Evolutionary conservation across 2,113 vertebrate species (phyloP), one percentile per base, ranked within the genome.

Genomic region (Trematocara macrostoma): DNA sequence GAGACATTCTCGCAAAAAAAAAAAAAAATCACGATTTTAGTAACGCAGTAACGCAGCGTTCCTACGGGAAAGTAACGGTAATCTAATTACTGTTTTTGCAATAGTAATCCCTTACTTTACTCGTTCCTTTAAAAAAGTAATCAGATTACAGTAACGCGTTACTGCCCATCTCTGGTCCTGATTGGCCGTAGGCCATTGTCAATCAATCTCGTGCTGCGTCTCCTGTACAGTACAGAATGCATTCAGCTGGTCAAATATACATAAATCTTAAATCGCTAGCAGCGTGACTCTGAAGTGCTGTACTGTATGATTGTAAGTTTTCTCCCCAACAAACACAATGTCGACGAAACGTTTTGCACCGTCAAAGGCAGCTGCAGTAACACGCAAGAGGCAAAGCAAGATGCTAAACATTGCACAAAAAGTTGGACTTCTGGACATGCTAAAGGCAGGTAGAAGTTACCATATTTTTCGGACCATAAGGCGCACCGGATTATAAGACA

Each of bases 331-430:
- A 59, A 59, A 59, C 56, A 29, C 26, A 59, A 31, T 59, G 56
- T 31, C 8, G 0, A 59, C 3, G 0, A 59, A 31, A 31, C 26
- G 2, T 6, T 59, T 31, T 59, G 14, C 14, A 31, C 26, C 14
- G 1, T 59, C 56, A 59, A 31, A 4, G 8, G 29, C 29, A 2
- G 3, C 56, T 31, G 56, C 9, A 6, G 56, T 31, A 59, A 8
- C 56, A 6, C 56, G 8, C 56, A 10, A 52, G n/a, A 52, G 1
- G 4, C 35, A 38, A 4, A 38, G 35, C 9, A 38, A 38, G 35
- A 38, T 10, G 51, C 26, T 31, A 59, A 59, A 6, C 26, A 57
- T 57, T 31, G 26, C 56, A 57, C 14, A 31, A 31, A 57, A 31
- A 31, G 56, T 59, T 59, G 3, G 26, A 57, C 26, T 57, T 31